phyloP scores from a whole-genome alignment of 2,113 vertebrate genomes.

The Ardeotis arabs region DNA sequence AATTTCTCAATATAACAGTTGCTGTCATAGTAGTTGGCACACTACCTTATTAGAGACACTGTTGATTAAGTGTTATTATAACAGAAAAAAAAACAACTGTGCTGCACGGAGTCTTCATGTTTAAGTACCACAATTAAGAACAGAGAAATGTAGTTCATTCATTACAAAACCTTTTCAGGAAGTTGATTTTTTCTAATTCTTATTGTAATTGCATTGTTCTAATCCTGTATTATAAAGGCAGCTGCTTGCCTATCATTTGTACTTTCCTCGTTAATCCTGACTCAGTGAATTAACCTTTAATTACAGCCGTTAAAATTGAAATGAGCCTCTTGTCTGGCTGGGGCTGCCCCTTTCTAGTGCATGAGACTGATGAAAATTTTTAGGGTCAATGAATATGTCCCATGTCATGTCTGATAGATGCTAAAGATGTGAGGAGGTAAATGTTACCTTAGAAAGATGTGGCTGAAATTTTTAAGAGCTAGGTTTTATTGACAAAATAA shows the following conservation, averaged over 20 bases:
- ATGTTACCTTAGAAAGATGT: slow-evolving; percentile 83
- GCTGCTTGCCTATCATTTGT: slow-evolving; percentile 95
- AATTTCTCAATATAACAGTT: slow-evolving; percentile 6
- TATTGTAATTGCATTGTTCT: slow-evolving; percentile 93
- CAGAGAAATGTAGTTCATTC: slow-evolving; percentile 66
- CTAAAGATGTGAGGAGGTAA: slow-evolving; percentile 90
- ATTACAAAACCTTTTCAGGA: slow-evolving; percentile 73
- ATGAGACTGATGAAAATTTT: slow-evolving; percentile 88
- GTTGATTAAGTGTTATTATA: slow-evolving; percentile 34
- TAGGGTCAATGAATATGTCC: slow-evolving; percentile 94
- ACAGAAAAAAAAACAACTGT: neutral
- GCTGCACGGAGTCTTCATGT: slow-evolving; percentile 30
- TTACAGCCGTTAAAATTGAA: slow-evolving; percentile 93
- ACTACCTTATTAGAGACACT: slow-evolving; percentile 14
- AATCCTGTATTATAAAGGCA: slow-evolving; percentile 92
- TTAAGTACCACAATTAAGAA: slow-evolving; percentile 69
- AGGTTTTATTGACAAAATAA: slow-evolving; percentile 70
- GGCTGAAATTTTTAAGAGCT: slow-evolving; percentile 77
- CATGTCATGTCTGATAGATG: slow-evolving; percentile 87
- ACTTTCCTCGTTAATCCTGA: slow-evolving; percentile 96
- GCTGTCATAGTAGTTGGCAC: neutral
- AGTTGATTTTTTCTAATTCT: slow-evolving; percentile 85
- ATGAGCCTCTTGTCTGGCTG: slow-evolving; percentile 85
- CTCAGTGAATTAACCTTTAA: slow-evolving; percentile 98
- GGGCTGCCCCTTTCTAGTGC: slow-evolving; percentile 81